A percentile compares a stretch with the other conserved stretches of the same genome.
phyloP scores from a whole-genome alignment of 2,797 vertebrate species.

The Crenuchus spilurus region DNA sequence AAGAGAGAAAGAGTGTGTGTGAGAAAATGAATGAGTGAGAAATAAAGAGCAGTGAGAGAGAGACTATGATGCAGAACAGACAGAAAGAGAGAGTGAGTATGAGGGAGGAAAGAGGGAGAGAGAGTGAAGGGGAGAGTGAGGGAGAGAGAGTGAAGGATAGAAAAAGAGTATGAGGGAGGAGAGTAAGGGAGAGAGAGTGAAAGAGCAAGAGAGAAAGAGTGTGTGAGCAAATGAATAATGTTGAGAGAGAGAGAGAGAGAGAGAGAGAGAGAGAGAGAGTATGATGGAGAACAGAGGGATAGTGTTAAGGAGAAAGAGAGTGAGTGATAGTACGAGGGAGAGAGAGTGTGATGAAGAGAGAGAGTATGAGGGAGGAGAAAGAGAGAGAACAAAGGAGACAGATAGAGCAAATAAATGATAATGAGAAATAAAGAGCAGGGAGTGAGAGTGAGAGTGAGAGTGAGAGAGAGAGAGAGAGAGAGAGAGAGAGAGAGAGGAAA shows the following conservation, averaged over 20 bases:
- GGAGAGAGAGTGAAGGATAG: constrained; percentile 57
- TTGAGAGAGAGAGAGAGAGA: background rate
- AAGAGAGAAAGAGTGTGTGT: background rate
- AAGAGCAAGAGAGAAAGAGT: background rate
- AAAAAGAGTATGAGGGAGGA: constrained; percentile 57
- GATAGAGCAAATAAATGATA: constrained; percentile 38
- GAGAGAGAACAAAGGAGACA: constrained; percentile 50
- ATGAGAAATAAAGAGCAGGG: constrained; percentile 58
- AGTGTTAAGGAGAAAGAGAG: constrained; percentile 14
- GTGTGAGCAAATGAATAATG: background rate
- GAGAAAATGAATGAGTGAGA: too few relatives aligned
- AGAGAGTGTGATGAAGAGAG: constrained; percentile 20
- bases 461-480: background rate
- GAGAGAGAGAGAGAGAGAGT: background rate
- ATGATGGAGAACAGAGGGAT: constrained; percentile 29
- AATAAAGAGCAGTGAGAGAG: constrained; percentile 42
- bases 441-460: constrained; percentile 47
- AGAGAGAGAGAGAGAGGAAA: constrained; percentile 13
- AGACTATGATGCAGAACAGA: constrained; percentile 50
- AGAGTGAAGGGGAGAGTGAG: constrained; percentile 53
- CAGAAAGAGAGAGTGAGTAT: background rate
- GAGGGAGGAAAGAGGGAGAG: constrained; percentile 39
- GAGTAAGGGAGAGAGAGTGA: constrained; percentile 52
- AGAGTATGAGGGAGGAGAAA: constrained; percentile 38
- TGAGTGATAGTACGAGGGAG: constrained; percentile 42